Base-by-base conservation (phyloP, 2,888 invertebrate genomes). In the Sepioteuthis lessoniana region DNA sequence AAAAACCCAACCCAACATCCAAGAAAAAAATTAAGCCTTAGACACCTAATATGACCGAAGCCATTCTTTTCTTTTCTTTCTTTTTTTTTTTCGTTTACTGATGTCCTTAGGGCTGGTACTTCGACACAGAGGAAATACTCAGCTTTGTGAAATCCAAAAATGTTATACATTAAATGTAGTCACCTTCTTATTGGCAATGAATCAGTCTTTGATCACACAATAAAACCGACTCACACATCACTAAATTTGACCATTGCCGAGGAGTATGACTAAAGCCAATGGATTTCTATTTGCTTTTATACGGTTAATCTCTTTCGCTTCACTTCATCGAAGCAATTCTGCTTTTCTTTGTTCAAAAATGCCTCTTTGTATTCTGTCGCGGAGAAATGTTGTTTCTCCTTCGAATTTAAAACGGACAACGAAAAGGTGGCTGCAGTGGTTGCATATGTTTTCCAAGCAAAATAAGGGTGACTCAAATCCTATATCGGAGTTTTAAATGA, bases 211-310 rank as follows among this genome's bases (percentile, higher is more conserved):
- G 76, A 76, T 76, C n/a, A 35, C 10, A 35, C n/a, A 76, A 76
- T 76, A n/a, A n/a, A n/a, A 76, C 76, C 76, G 76, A 76, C 76
- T 76, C 76, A 76, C 76, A 76, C 76, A n/a, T 76, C n/a, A 35
- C 2, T 76, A 76, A 76, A 76, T 19, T n/a, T n/a, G n/a, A 76
- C 76, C n/a, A 76, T 10, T 10, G 76, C n/a, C 1, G n/a, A 76
- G n/a, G 76, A 76, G n/a, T n/a, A 76, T 76, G 76, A 76, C 76
- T 76, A n/a, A 76, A 76, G n/a, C 76, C 76, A 35, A 76, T 76
- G 76, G n/a, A 76, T 76, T 76, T 76, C n/a, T n/a, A 76, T 76
- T n/a, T n/a, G 16, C 76, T 76, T 76, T 76, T 76, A n/a, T n/a
- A 25, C 21, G 21, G 7, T 55, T 2, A 55, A 76, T 76, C 13